A percentile compares a stretch with the other conserved stretches of the same genome.
Evolutionary conservation across 2,797 vertebrate species (phyloP).

Genomic region (Merluccius polli): DNA sequence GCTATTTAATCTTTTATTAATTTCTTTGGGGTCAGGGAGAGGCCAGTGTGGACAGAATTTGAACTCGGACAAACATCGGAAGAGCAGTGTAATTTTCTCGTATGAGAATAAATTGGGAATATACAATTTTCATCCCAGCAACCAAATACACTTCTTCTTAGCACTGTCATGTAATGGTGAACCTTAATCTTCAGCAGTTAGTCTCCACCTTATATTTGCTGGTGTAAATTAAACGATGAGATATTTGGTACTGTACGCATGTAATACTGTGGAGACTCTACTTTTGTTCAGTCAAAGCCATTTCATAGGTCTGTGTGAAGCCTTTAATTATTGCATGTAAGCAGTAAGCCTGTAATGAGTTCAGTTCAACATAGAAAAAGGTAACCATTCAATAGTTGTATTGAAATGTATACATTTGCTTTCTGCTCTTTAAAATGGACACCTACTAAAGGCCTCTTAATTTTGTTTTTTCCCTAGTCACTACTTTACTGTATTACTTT

Average conservation of each 20-base stretch:
- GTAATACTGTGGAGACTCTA: not conserved
- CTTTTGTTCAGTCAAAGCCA: not conserved
- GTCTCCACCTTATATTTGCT: slow-evolving; percentile 1
- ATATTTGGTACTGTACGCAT: slow-evolving; percentile 7
- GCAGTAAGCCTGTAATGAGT: not conserved
- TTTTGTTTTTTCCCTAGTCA: not conserved
- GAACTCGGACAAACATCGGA: slow-evolving; percentile 66
- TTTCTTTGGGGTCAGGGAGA: slow-evolving; percentile 67
- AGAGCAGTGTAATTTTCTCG: slow-evolving; percentile 61
- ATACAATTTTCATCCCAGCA: slow-evolving; percentile 58
- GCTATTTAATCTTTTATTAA: slow-evolving; percentile 76
- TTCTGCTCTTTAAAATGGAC: not conserved
- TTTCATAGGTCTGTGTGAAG: not conserved
- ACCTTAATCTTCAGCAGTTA: slow-evolving; percentile 37
- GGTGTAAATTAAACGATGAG: not conserved
- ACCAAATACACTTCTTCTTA: slow-evolving; percentile 44
- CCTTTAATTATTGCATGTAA: not conserved
- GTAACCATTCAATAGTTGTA: not conserved
- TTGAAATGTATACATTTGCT: not conserved
- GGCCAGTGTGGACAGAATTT: slow-evolving; percentile 65
- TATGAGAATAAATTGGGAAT: slow-evolving; percentile 68
- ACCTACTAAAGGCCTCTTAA: not conserved
- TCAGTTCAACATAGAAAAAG: not conserved
- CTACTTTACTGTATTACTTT: not conserved
- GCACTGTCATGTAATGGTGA: slow-evolving; percentile 50